Conservation (phyloP, 1,140 invertebrate species). For the Drosophila ohnishii region DNA sequence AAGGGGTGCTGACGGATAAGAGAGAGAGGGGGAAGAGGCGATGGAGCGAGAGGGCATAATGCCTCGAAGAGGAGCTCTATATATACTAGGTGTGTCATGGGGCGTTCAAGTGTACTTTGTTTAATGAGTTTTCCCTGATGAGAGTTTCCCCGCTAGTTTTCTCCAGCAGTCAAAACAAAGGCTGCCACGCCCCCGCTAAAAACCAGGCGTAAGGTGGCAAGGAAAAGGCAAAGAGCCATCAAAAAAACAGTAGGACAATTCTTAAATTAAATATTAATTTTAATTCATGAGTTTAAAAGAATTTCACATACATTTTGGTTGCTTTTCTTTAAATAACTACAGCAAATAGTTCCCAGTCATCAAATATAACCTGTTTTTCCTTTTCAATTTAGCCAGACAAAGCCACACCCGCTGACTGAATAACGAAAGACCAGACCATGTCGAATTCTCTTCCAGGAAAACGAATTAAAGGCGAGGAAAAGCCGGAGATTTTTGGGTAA, state of each 20-base stretch:
- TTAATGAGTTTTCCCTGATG: conserved; percentile 74
- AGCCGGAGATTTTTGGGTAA: conserved; percentile 8
- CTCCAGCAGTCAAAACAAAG: conserved; percentile 35
- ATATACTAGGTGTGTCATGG: conserved; percentile 48
- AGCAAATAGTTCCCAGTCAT: neutral
- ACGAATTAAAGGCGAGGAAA: conserved; percentile 6
- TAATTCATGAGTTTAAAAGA: neutral
- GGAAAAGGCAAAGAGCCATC: neutral
- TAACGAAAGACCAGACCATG: conserved; percentile 15
- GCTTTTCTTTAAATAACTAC: no score
- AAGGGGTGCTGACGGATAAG: conserved; percentile 7
- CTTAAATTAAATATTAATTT: neutral
- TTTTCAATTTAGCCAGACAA: conserved; percentile 16
- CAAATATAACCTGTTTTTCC: conserved; percentile 17
- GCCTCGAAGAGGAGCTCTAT: conserved; percentile 9
- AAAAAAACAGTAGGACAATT: neutral
- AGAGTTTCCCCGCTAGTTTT: conserved; percentile 30
- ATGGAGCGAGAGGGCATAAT: conserved; percentile 9
- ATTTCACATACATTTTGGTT: rapidly evolving
- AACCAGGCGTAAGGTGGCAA: neutral
- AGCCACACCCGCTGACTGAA: neutral
- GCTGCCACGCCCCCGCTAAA: conserved; percentile 33
- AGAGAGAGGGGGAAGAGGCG: neutral
- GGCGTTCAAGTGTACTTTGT: conserved; percentile 74
- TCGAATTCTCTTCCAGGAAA: conserved; percentile 29